These are phyloP conservation scores for Protodeltote pygarga DNA, from an alignment of 2,888 invertebrate species.

Conservation along the genomic window DNA sequence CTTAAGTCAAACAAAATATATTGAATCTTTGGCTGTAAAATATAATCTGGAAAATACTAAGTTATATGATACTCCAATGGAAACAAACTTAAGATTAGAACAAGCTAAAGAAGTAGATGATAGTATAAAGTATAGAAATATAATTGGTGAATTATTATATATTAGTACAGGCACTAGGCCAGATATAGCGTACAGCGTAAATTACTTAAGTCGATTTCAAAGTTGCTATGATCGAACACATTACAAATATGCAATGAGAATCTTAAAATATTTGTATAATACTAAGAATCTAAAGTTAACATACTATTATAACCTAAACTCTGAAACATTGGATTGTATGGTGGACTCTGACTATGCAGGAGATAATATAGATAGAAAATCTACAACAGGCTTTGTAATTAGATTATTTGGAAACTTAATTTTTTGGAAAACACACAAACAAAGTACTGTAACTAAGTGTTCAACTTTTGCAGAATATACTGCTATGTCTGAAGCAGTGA, in stretches of 20 bases:
- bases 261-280: no score
- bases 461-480: constrained; percentile 53
- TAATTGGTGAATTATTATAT: constrained; percentile 52
- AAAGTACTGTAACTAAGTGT: constrained; percentile 50
- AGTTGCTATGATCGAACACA: constrained; percentile 51
- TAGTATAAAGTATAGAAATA: constrained; percentile 50
- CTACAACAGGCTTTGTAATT: constrained; percentile 56
- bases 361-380: constrained; percentile 36
- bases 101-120: constrained; percentile 31
- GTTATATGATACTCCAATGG: constrained; percentile 47
- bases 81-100: constrained; percentile 42
- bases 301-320: no score
- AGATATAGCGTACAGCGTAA: constrained; percentile 55
- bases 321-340: no score
- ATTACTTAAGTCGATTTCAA: constrained; percentile 61
- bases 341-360: constrained; percentile 56
- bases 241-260: constrained; percentile 43
- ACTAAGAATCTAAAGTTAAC: no score
- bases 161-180: constrained; percentile 58
- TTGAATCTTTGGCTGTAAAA: constrained; percentile 42
- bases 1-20: constrained; percentile 47
- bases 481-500: constrained; percentile 49
- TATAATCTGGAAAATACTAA: constrained; percentile 48
- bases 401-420: constrained; percentile 56
- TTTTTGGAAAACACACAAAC: constrained; percentile 59